Base-by-base conservation (phyloP, 2,113 vertebrate genomes). In the Monarcha castaneiventris region DNA sequence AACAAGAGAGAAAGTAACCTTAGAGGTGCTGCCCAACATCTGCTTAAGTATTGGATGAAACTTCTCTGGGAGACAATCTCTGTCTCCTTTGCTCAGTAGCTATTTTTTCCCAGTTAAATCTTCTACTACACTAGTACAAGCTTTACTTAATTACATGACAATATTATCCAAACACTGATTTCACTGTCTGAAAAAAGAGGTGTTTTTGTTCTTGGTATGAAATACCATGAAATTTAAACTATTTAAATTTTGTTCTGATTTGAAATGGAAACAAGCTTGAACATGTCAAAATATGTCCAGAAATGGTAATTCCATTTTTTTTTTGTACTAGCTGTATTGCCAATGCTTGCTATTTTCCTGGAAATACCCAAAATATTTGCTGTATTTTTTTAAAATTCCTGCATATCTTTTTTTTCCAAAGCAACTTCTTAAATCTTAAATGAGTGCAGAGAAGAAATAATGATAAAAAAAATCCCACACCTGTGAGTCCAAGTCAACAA, bases 251-350 rank as follows among this genome's bases (percentile, higher is more conserved):
- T 96, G 19, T 89, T 89, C 71, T 87, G 39, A 49, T 89, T 66
- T 52, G 62, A n/a, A 84, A 33, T 78, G 62, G 41, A 95, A 93
- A 71, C 46, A 95, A 89, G 8, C 11, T 51, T 75, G 13, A 84
- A 73, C 18, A 33, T 66, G 39, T 76, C 16, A 74, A 83, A 84
- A 87, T 84, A 78, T n/a, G 6, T 63, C 84, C 78, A 93, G 69
- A 87, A 94, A 91, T 58, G 77, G 46, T 66, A 85, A 79, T 76
- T 76, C 16, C 37, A 16, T 59, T 84, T 94, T 92, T 94, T 92
- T 94, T 93, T 71, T 83, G 68, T 21, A 78, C 29, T 29, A 85
- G 29, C 20, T 91, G 2, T 66, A 41, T 87, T 82, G 51, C 32
- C 73, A 82, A 2, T 64, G 29, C 25, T 86, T 75, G 17, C 43